phyloP scores from a whole-genome alignment of 2,888 invertebrate species.

The Macrosoma leucophasiata region DNA sequence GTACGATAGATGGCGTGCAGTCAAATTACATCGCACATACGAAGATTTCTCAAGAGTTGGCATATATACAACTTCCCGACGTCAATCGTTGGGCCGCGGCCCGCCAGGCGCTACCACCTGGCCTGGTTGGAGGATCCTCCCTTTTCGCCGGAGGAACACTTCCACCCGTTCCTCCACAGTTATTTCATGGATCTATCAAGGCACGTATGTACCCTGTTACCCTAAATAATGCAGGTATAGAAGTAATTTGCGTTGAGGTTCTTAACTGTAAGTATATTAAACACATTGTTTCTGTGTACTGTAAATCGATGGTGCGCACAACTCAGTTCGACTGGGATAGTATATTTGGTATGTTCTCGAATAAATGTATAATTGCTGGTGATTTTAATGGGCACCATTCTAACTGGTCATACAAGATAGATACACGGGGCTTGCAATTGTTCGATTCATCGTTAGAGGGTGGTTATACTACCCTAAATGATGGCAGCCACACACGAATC shows the following conservation, averaged over 20 bases:
- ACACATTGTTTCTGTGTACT: constrained; percentile 20
- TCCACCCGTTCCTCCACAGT: too few species aligned
- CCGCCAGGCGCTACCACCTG: too few species aligned
- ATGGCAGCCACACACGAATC: constrained; percentile 7
- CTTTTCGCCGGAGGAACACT: too few species aligned
- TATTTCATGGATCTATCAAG: not conserved
- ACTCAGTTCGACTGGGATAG: constrained; percentile 10
- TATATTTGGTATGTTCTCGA: constrained; percentile 1
- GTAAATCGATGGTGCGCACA: constrained; percentile 13
- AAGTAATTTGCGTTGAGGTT: constrained; percentile 13
- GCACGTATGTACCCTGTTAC: not conserved
- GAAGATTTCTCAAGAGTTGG: too few species aligned
- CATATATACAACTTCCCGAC: too few species aligned
- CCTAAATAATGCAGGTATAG: not conserved
- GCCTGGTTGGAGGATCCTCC: too few species aligned
- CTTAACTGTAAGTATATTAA: constrained; percentile 13
- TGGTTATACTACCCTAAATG: constrained; percentile 6
- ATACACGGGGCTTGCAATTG: constrained; percentile 14
- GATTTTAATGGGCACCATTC: constrained; percentile 19
- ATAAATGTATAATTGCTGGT: constrained; percentile 16
- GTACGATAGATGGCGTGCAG: too few species aligned
- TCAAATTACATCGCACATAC: too few species aligned
- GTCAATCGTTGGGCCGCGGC: too few species aligned
- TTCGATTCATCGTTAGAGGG: constrained; percentile 8
- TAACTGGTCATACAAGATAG: constrained; percentile 18